A percentile compares a stretch with the other conserved stretches of the same genome.
These are phyloP conservation scores for Gymnosoma rotundatum DNA, from an alignment of 2,888 invertebrate genomes.

Conservation along the genomic window DNA sequence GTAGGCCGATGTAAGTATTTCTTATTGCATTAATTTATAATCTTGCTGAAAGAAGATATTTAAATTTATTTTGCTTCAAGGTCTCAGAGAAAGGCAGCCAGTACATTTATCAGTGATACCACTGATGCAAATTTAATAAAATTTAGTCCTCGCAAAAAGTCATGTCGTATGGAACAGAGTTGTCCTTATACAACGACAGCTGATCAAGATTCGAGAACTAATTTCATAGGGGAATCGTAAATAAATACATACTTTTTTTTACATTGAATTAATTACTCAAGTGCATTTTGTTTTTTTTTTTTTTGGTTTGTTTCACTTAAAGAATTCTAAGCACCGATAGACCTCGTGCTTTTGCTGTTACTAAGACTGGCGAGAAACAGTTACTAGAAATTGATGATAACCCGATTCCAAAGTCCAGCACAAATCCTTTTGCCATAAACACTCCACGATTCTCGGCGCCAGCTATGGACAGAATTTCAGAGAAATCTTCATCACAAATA, in stretches of 20 bases:
- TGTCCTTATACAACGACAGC: conserved; percentile 39
- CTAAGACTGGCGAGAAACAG: conserved; percentile 66
- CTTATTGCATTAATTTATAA: background rate
- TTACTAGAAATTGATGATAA: conserved; percentile 54
- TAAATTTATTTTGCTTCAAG: background rate
- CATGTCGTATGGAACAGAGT: conserved; percentile 43
- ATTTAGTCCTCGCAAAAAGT: conserved; percentile 57
- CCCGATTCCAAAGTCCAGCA: background rate
- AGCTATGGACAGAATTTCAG: conserved; percentile 29
- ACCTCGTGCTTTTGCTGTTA: conserved; percentile 63
- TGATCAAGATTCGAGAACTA: conserved; percentile 62
- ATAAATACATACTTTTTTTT: background rate
- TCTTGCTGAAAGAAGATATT: background rate
- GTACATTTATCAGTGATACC: conserved; percentile 62
- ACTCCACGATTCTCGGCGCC: conserved; percentile 22
- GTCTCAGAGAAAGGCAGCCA: conserved; percentile 54
- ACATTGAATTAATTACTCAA: too few relatives aligned
- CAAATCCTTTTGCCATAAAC: conserved; percentile 32
- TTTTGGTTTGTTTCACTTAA: background rate
- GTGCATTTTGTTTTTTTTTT: too few relatives aligned
- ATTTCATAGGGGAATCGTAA: conserved; percentile 70
- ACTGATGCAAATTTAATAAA: conserved; percentile 52
- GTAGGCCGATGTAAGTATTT: conserved; percentile 16
- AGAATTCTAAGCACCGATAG: conserved; percentile 48
- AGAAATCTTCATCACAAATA: conserved; percentile 32